Percentiles rank a stretch among this genome's conserved stretches.
These are phyloP conservation scores for Hirtodrosophila histrioides DNA, from an alignment of 2,888 invertebrate genomes.

Conservation along the genomic window DNA sequence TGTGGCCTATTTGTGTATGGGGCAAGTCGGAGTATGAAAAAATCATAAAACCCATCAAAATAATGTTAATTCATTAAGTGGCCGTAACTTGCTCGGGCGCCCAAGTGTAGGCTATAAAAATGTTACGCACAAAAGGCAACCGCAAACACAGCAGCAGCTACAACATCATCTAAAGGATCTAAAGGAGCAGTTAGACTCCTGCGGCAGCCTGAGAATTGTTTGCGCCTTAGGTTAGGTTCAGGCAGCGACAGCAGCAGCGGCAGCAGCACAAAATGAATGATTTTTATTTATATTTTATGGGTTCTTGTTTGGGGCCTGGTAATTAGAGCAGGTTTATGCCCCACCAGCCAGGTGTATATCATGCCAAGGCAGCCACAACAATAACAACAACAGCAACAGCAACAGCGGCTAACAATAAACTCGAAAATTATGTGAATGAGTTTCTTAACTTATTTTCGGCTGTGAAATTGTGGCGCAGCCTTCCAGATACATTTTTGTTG, in stretches of 20 bases:
- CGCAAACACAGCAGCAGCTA: constrained; percentile 21
- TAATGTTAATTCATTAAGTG: constrained; percentile 81
- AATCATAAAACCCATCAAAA: constrained; percentile 77
- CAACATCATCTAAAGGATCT: constrained; percentile 45
- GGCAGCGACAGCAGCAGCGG: constrained; percentile 38
- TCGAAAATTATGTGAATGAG: constrained; percentile 79
- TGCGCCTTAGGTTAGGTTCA: constrained; percentile 41
- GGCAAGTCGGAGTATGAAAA: constrained; percentile 41
- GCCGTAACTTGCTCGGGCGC: constrained; percentile 74
- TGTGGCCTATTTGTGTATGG: constrained; percentile 20
- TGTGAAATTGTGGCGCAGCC: constrained; percentile 18
- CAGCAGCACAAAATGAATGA: constrained; percentile 64
- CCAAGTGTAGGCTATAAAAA: constrained; percentile 79
- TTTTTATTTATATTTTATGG: constrained; percentile 80
- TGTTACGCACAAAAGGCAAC: constrained; percentile 68
- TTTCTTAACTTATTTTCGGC: constrained; percentile 72
- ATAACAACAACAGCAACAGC: constrained; percentile 1
- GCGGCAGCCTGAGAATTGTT: constrained; percentile 30
- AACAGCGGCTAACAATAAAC: constrained; percentile 67
- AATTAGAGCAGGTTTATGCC: constrained; percentile 78
- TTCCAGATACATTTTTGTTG: not conserved
- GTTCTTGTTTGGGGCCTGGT: constrained; percentile 49
- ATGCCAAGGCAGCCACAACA: constrained; percentile 32
- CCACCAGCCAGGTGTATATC: constrained; percentile 67
- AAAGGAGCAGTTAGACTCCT: constrained; percentile 30